Percentiles rank a stretch among this genome's conserved stretches.
These are phyloP conservation scores for Rhinoderma darwinii DNA, from an alignment of 2,113 vertebrate genomes.

Conservation along the genomic window DNA sequence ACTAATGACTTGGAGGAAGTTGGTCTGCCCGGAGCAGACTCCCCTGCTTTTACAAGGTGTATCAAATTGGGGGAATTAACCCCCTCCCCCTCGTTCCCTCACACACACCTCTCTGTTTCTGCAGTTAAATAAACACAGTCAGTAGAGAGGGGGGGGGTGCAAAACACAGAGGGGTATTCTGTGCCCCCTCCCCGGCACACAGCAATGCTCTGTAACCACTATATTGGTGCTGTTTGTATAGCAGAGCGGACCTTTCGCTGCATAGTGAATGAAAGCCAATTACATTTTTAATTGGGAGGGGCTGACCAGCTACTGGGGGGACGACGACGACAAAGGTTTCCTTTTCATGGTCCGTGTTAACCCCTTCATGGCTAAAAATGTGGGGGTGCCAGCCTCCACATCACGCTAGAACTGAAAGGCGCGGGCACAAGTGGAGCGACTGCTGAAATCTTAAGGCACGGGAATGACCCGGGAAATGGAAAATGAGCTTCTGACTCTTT, in stretches of 20 bases:
- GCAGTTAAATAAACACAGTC: constrained; percentile 66
- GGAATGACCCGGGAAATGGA: neutral
- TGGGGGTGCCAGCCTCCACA: neutral
- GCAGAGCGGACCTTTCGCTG: fast-evolving
- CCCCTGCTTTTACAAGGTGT: constrained; percentile 64
- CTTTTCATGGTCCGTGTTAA: constrained; percentile 24
- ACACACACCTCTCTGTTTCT: constrained; percentile 57
- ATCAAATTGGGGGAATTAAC: constrained; percentile 66
- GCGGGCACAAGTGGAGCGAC: neutral
- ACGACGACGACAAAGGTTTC: constrained; percentile 3
- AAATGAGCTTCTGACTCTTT: neutral
- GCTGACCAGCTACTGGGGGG: neutral
- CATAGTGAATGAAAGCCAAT: constrained; percentile 21
- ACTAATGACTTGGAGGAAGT: constrained; percentile 60
- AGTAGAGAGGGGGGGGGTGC: constrained; percentile 14
- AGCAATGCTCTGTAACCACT: neutral
- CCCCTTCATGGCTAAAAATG: neutral
- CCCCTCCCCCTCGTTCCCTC: constrained; percentile 62
- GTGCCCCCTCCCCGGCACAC: constrained; percentile 36
- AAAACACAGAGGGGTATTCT: constrained; percentile 65
- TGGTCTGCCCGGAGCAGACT: constrained; percentile 56
- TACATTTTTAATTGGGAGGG: constrained; percentile 50
- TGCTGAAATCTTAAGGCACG: no score
- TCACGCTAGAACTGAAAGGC: neutral
- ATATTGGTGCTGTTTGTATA: neutral